Base-by-base conservation (phyloP, 37 sponge, comb jelly and placozoan species). In the Bolinopsis microptera region DNA sequence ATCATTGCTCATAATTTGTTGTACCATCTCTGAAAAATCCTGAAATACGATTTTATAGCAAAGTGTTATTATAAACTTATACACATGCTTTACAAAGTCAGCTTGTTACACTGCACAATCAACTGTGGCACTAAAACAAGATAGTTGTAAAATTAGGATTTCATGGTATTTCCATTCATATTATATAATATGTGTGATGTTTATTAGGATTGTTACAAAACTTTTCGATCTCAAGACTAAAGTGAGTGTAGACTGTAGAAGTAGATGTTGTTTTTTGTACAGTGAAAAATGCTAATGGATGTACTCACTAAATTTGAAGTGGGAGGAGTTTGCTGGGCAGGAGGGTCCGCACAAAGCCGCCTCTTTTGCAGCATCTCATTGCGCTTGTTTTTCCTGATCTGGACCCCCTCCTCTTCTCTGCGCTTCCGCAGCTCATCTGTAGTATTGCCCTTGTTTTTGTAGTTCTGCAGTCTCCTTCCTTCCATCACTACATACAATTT, bases 341-440 rank as follows among this genome's bases (percentile, higher is more conserved):
- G 92, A 18, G 82, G 38, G 21, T 80, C 82, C 3, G 38, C 82
- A 35, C 35, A 35, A 30, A 80, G 82, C 35, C 82, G 35, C 30
- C 82, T 33, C 33, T 80, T 80, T 36, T 80, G 82, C 5, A 80
- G 82, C 82, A 80, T 80, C 31, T 93, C 88, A 68, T 93, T 72
- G 93, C 94, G 83, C 86, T 93, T 93, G 34, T 40, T 41, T 76
- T 93, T 93, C n/a, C 94, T 36, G 1, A 93, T 61, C 86, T 93
- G 94, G 3, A 93, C 83, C 16, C 94, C 94, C 0, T 93, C 94
- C 21, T 93, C 94, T 93, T 93, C 94, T 30, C 94, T 69, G 18
- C 94, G 38, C 31, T 72, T 40, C 25, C 94, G 37, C 48, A 93
- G 61, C 0, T 93, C 94, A 33, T 92, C 88, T 30, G 68, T 35